These are phyloP conservation scores for Nyctereutes procyonoides DNA, from an alignment of 2,113 vertebrate species.

Conservation along the genomic window DNA sequence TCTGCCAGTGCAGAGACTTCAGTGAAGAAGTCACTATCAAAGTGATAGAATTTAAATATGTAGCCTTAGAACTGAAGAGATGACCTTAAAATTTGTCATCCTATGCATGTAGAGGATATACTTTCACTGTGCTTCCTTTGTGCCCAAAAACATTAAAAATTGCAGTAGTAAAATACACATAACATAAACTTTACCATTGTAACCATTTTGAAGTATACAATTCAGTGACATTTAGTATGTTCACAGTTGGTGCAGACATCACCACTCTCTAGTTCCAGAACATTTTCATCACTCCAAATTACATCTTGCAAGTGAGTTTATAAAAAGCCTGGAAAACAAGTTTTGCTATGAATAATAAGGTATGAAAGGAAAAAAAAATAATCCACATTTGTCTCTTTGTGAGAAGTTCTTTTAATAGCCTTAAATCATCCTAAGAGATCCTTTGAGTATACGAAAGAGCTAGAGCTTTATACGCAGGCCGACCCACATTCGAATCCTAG, in stretches of 20 bases:
- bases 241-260: neutral
- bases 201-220: conserved; percentile 52
- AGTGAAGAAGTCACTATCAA: neutral
- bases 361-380: neutral
- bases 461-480: neutral
- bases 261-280: conserved; percentile 1
- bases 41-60: conserved; percentile 25
- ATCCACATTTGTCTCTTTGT: neutral
- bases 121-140: conserved; percentile 12
- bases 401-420: neutral
- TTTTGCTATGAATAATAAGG: conserved; percentile 41
- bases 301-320: conserved; percentile 48
- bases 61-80: neutral
- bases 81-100: neutral
- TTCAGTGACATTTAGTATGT: conserved; percentile 30
- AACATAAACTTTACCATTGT: conserved; percentile 48
- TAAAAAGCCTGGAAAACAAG: conserved; percentile 46
- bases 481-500: neutral
- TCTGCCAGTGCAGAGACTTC: neutral
- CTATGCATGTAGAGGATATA: neutral
- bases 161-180: conserved; percentile 9
- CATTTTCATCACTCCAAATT: conserved; percentile 47
- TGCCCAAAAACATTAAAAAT: conserved; percentile 36
- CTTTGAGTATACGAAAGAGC: neutral
- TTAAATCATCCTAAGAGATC: neutral